Percentiles rank a stretch among this genome's conserved stretches.
Evolutionary conservation across 2,888 invertebrate species (phyloP).

Genomic region (Caenorhabditis uteleia): DNA sequence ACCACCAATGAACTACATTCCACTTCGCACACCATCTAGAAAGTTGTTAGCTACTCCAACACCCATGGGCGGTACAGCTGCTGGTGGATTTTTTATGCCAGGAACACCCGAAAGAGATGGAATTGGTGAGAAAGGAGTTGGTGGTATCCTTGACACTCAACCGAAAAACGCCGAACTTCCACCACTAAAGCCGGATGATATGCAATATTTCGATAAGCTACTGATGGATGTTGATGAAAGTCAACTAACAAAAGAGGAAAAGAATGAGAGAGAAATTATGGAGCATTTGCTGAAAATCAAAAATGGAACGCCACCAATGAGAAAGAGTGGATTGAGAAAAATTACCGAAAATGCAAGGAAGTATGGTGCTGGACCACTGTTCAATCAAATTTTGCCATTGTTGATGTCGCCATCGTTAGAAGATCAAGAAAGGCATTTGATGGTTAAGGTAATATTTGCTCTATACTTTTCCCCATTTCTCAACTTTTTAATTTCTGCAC

Average conservation of each 20-base stretch:
- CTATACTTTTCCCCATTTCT: background rate
- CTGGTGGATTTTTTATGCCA: constrained; percentile 90
- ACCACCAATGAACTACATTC: constrained; percentile 92
- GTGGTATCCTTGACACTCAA: constrained; percentile 80
- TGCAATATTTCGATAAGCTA: constrained; percentile 98
- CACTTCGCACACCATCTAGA: constrained; percentile 93
- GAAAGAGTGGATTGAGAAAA: constrained; percentile 76
- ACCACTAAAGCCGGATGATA: constrained; percentile 98
- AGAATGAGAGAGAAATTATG: constrained; percentile 99
- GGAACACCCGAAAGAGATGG: constrained; percentile 66
- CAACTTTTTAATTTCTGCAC: background rate
- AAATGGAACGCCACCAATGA: constrained; percentile 99
- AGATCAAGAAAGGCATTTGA: constrained; percentile 96
- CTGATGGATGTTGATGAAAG: constrained; percentile 98
- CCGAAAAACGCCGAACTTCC: constrained; percentile 93
- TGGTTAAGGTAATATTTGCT: constrained; percentile 80
- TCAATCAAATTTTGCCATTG: constrained; percentile 96
- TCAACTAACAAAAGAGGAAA: constrained; percentile 83
- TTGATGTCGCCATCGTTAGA: constrained; percentile 99
- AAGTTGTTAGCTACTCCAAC: constrained; percentile 98
- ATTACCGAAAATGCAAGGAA: constrained; percentile 98
- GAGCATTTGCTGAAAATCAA: constrained; percentile 95
- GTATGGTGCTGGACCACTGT: constrained; percentile 96
- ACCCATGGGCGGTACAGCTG: constrained; percentile 76
- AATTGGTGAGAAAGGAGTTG: constrained; percentile 62